Percentiles rank a stretch among this genome's conserved stretches.
phyloP scores from a whole-genome alignment of 1,140 invertebrate genomes.

The Caenorhabditis remanei region DNA sequence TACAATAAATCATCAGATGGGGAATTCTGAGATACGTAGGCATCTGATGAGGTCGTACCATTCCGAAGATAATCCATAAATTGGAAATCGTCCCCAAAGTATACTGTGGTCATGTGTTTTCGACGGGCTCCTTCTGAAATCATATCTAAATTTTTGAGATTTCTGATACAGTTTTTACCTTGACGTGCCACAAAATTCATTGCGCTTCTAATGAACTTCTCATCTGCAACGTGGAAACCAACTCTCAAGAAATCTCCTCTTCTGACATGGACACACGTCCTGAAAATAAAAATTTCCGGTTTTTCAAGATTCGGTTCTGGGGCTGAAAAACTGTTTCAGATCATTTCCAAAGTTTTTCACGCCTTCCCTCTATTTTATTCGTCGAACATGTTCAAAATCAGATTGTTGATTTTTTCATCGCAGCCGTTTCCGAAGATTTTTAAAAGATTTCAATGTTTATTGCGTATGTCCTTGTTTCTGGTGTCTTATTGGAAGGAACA shows the following conservation, averaged over 20 bases:
- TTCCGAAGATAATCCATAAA: constrained; percentile 4
- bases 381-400: too few relatives aligned
- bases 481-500: too few relatives aligned
- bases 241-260: constrained; percentile 3
- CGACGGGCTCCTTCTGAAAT: neutral
- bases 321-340: too few relatives aligned
- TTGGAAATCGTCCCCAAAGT: constrained; percentile 3
- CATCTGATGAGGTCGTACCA: neutral
- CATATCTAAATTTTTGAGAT: neutral
- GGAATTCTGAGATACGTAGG: constrained; percentile 5
- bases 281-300: neutral
- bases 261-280: constrained; percentile 3
- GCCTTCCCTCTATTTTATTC: too few relatives aligned
- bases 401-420: too few relatives aligned
- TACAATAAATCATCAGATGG: constrained; percentile 21
- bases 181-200: neutral
- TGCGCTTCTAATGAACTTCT: neutral
- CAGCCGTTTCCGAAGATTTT: too few relatives aligned
- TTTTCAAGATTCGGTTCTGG: neutral
- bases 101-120: constrained; percentile 4
- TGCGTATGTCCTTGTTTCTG: too few relatives aligned
- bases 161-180: neutral
- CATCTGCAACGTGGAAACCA: constrained; percentile 4
- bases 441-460: too few relatives aligned
- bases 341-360: too few relatives aligned